Conservation (phyloP, 2,113 vertebrate genomes). For the Spilogale gracilis region DNA sequence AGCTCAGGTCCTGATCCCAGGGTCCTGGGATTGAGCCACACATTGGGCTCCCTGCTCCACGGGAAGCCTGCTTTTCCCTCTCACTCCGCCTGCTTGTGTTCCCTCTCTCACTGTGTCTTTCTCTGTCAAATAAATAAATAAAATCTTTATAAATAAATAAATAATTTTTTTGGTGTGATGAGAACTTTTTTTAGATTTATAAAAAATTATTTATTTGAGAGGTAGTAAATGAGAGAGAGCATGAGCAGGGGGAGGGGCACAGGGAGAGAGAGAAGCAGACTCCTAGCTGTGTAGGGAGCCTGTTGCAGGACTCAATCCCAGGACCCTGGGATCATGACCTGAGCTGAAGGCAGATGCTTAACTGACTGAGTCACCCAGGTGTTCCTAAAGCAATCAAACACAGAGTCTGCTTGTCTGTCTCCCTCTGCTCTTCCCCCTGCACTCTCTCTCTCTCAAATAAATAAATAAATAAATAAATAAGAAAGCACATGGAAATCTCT, state of each 20-base stretch:
- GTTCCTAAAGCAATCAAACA: neutral
- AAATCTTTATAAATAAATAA: too few relatives aligned
- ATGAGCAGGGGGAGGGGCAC: neutral
- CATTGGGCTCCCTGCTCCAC: too few relatives aligned
- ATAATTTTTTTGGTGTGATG: neutral
- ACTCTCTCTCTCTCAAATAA: neutral
- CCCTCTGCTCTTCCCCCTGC: neutral
- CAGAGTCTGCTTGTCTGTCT: neutral
- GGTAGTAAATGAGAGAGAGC: neutral
- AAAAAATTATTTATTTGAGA: neutral
- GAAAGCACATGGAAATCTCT: neutral
- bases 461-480: neutral
- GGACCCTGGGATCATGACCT: neutral
- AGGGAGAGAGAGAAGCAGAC: neutral
- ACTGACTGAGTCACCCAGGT: neutral
- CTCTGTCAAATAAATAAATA: too few relatives aligned
- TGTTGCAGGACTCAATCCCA: neutral
- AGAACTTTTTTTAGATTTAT: neutral
- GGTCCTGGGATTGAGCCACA: too few relatives aligned
- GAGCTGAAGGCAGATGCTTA: neutral
- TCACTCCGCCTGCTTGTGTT: too few relatives aligned
- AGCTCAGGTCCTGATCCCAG: too few relatives aligned
- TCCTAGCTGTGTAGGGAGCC: neutral
- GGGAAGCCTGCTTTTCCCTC: too few relatives aligned
- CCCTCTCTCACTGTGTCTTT: too few relatives aligned